These are phyloP conservation scores for Penaeus vannamei DNA, from an alignment of 1,140 invertebrate genomes.

Conservation along the genomic window DNA sequence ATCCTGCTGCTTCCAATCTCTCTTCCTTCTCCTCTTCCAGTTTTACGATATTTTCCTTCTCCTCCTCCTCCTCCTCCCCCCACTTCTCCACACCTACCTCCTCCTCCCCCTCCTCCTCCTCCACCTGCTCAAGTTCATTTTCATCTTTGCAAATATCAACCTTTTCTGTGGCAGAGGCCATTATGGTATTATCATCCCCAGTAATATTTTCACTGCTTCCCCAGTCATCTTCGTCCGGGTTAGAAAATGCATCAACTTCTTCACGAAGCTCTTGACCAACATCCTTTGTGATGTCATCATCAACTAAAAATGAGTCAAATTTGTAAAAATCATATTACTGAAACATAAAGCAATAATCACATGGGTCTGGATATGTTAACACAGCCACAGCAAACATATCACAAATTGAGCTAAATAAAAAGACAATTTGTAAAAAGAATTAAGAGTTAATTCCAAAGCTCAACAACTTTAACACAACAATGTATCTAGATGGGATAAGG, in stretches of 20 bases:
- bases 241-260: slow-evolving; percentile 1
- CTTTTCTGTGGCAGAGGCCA: background rate
- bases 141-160: background rate
- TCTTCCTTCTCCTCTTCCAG: slow-evolving; percentile 18
- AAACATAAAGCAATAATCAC: too few relatives aligned
- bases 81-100: background rate
- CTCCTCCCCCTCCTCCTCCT: background rate
- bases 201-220: slow-evolving; percentile 25
- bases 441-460: too few relatives aligned
- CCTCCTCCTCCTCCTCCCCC: slow-evolving; percentile 7
- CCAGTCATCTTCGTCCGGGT: background rate
- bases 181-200: background rate
- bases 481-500: too few relatives aligned
- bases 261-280: background rate
- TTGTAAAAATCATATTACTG: too few relatives aligned
- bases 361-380: too few relatives aligned
- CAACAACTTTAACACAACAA: too few relatives aligned
- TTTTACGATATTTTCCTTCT: background rate
- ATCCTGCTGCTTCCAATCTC: slow-evolving; percentile 7
- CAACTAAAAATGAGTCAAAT: too few relatives aligned
- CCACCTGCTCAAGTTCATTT: slow-evolving; percentile 8
- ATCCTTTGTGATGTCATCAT: too few relatives aligned
- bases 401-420: too few relatives aligned
- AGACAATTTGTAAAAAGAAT: too few relatives aligned
- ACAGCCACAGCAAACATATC: too few relatives aligned